A percentile compares a stretch with the other conserved stretches of the same genome.
Conservation (phyloP, 2,113 vertebrate genomes). For the Hemiscyllium ocellatum region DNA sequence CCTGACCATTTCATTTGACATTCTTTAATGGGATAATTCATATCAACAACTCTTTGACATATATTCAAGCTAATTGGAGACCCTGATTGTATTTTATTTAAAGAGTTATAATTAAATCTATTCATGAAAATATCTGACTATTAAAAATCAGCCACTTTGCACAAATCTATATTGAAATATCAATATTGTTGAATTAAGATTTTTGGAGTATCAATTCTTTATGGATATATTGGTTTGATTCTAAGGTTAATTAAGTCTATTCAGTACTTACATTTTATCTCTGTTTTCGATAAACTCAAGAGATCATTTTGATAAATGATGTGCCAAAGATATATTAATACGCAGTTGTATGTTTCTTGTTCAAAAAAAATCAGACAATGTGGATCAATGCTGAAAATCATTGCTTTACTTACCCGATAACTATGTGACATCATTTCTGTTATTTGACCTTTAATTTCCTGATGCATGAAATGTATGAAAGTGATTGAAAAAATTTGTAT, state of each 20-base stretch:
- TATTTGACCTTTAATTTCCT: neutral
- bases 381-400: neutral
- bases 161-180: slow-evolving; percentile 30
- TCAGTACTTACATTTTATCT: neutral
- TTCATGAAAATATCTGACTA: slow-evolving; percentile 16
- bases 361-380: slow-evolving; percentile 3
- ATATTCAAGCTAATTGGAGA: neutral
- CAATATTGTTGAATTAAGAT: slow-evolving; percentile 8
- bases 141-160: slow-evolving; percentile 24
- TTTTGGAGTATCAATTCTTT: neutral
- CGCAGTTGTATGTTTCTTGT: neutral
- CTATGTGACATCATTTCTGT: neutral
- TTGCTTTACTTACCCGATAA: neutral
- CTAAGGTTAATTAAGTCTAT: slow-evolving; percentile 18
- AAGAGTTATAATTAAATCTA: slow-evolving; percentile 29
- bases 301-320: neutral
- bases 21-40: slow-evolving; percentile 13
- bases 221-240: neutral
- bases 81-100: slow-evolving; percentile 6
- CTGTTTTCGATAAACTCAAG: neutral
- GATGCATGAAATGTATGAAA: neutral
- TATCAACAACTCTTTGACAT: slow-evolving; percentile 15
- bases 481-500: neutral
- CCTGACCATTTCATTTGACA: slow-evolving; percentile 5
- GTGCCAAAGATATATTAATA: neutral